Evolutionary conservation across 2,113 vertebrate genomes (phyloP).

Genomic region (Centropus unirufus): DNA sequence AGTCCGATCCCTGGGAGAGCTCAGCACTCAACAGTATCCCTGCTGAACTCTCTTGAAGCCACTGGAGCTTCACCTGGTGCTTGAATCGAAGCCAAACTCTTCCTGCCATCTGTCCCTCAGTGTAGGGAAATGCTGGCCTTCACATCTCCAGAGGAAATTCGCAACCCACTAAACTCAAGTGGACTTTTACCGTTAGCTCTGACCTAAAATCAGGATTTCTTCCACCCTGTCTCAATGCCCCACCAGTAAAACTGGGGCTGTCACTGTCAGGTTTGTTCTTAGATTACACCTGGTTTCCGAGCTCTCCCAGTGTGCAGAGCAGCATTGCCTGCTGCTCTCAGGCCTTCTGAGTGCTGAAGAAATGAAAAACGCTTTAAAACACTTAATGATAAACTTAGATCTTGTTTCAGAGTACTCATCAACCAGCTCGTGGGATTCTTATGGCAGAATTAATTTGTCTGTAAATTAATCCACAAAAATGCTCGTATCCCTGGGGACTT

Average conservation of each 20-base stretch:
- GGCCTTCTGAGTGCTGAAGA: neutral
- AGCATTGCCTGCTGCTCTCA: neutral
- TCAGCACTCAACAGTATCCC: neutral
- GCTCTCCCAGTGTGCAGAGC: neutral
- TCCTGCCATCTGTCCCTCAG: neutral
- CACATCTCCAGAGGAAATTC: neutral
- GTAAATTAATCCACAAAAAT: conserved; percentile 34
- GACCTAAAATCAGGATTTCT: neutral
- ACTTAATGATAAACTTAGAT: neutral
- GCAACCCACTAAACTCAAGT: neutral
- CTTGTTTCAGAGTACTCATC: neutral
- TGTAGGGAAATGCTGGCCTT: neutral
- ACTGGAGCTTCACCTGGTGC: neutral
- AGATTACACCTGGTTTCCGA: neutral
- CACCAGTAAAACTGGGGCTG: neutral
- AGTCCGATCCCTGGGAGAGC: neutral
- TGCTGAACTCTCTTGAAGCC: neutral
- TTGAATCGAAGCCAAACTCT: neutral
- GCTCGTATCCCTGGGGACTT: neutral
- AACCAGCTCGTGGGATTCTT: neutral
- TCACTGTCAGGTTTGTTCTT: neutral
- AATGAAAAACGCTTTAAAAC: neutral
- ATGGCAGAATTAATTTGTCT: conserved; percentile 9
- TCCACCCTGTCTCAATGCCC: neutral
- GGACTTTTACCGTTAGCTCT: neutral